Evolutionary conservation across 1,140 invertebrate genomes (phyloP).

Genomic region (Anoplolepis gracilipes): DNA sequence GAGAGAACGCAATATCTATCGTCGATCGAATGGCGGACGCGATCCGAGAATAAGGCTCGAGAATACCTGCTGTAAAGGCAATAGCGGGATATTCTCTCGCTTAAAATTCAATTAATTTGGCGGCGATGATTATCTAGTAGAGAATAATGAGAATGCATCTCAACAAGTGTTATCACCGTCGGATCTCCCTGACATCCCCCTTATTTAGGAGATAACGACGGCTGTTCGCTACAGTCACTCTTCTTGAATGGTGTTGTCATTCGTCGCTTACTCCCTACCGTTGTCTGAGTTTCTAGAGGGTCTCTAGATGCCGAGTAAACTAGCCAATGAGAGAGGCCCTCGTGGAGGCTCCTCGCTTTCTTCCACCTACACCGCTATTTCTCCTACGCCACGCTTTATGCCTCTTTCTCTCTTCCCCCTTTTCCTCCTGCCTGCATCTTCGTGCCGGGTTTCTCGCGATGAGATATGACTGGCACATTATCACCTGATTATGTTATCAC

Average conservation of each 20-base stretch:
- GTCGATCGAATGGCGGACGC: neutral
- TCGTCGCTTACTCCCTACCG: conserved; percentile 68
- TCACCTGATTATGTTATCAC: conserved; percentile 85
- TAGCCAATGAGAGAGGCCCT: conserved; percentile 66
- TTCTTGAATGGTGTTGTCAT: conserved; percentile 74
- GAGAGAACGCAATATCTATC: neutral
- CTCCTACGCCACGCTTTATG: neutral
- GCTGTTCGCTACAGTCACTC: conserved; percentile 74
- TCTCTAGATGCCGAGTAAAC: conserved; percentile 63
- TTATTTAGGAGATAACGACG: conserved; percentile 77
- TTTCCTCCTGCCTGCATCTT: conserved; percentile 26
- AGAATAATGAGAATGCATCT: conserved; percentile 75
- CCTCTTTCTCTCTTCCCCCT: conserved; percentile 19
- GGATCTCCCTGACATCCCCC: conserved; percentile 66
- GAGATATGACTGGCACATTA: conserved; percentile 82
- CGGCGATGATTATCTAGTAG: conserved; percentile 71
- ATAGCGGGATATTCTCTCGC: conserved; percentile 47
- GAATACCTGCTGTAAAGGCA: conserved; percentile 13
- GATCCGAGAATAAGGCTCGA: neutral
- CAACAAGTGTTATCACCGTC: conserved; percentile 74
- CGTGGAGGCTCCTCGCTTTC: conserved; percentile 25
- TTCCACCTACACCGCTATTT: conserved; percentile 32
- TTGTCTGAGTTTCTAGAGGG: conserved; percentile 56
- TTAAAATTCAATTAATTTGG: conserved; percentile 76
- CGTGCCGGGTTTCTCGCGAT: conserved; percentile 71